These are phyloP conservation scores for Corythornis vintsioides DNA, from an alignment of 2,113 vertebrate species.

Conservation along the genomic window DNA sequence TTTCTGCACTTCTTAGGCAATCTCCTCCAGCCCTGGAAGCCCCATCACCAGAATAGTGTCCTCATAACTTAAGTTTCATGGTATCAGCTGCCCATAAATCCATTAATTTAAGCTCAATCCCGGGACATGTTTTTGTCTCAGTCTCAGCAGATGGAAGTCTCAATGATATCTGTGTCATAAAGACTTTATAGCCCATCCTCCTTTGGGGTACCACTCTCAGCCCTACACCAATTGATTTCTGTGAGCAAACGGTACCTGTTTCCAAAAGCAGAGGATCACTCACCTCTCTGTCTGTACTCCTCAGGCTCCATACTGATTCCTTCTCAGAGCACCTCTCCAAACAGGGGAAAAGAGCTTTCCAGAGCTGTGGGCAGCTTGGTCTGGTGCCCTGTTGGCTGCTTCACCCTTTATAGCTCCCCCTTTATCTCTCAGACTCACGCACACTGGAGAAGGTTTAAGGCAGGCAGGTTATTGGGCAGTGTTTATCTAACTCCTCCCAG, in stretches of 20 bases:
- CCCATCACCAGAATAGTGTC: not conserved
- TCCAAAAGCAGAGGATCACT: not conserved
- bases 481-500: slow-evolving; percentile 62
- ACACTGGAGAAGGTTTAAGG: slow-evolving; percentile 47
- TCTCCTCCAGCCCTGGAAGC: not conserved
- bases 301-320: slow-evolving; percentile 58
- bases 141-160: not conserved
- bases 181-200: not conserved
- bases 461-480: slow-evolving; percentile 55
- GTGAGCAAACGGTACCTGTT: rapidly evolving
- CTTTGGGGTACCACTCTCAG: not conserved
- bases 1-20: not conserved
- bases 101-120: not conserved
- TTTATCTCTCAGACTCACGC: slow-evolving; percentile 49
- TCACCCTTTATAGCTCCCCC: slow-evolving; percentile 64
- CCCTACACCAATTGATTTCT: not conserved
- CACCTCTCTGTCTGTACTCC: slow-evolving; percentile 81
- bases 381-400: not conserved
- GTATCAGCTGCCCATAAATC: not conserved
- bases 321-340: not conserved
- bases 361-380: not conserved
- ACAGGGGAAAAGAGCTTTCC: not conserved
- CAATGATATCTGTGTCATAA: not conserved
- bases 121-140: not conserved
- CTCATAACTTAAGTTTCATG: not conserved